Evolutionary conservation across 2,113 vertebrate species (phyloP).

Genomic region (Diadophis punctatus): DNA sequence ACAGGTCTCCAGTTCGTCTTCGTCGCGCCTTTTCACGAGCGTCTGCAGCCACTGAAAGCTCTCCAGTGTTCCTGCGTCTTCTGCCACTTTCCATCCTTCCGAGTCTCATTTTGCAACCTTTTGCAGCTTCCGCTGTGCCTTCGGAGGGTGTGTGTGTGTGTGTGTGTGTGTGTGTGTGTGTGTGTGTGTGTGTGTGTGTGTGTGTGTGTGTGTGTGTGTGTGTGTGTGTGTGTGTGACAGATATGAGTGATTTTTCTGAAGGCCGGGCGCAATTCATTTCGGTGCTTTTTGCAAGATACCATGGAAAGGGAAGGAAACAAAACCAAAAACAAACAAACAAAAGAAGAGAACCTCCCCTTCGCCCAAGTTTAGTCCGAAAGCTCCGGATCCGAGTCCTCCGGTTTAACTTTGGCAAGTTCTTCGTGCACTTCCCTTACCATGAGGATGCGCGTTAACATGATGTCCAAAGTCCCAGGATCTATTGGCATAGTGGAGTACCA

Average conservation of each 20-base stretch:
- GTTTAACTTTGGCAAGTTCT: conserved; percentile 78
- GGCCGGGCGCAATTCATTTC: conserved; percentile 75
- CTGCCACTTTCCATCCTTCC: conserved; percentile 61
- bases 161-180: neutral
- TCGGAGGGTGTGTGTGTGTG: conserved; percentile 25
- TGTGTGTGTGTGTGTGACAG: neutral
- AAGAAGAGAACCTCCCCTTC: conserved; percentile 30
- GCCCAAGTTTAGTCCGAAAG: conserved; percentile 72
- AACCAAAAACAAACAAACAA: conserved; percentile 17
- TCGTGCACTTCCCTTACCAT: conserved; percentile 89
- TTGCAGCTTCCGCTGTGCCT: conserved; percentile 60
- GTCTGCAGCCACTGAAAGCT: conserved; percentile 47
- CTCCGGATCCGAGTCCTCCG: conserved; percentile 79
- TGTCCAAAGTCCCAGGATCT: conserved; percentile 87
- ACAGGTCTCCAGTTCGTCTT: conserved; percentile 58
- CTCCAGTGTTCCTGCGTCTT: conserved; percentile 49
- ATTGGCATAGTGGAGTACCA: conserved; percentile 92
- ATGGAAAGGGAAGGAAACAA: conserved; percentile 51
- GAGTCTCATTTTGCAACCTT: conserved; percentile 67
- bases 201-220: neutral
- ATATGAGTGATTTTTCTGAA: conserved; percentile 55
- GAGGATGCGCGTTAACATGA: conserved; percentile 92
- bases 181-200: neutral
- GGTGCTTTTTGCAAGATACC: conserved; percentile 67
- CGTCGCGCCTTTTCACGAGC: conserved; percentile 59